Percentiles rank a stretch among this genome's conserved stretches.
These are phyloP conservation scores for Ectobius pallidus DNA, from an alignment of 2,888 invertebrate species.

Conservation along the genomic window DNA sequence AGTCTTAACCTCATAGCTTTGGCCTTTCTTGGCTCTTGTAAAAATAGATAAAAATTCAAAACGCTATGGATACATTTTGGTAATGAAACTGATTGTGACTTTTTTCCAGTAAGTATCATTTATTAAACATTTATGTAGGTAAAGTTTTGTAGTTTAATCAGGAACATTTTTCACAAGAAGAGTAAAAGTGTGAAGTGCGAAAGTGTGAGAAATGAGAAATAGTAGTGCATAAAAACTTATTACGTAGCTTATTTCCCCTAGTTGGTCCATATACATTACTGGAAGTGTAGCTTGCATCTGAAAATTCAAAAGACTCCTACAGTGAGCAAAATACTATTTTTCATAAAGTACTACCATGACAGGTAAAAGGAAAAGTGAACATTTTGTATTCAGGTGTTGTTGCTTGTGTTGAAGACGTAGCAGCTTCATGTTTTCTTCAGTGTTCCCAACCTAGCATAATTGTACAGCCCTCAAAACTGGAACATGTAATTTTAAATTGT, in stretches of 20 bases:
- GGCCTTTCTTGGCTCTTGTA: neutral
- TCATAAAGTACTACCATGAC: neutral
- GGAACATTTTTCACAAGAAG: neutral
- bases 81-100: neutral
- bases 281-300: neutral
- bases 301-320: too few relatives aligned
- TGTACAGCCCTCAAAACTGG: neutral
- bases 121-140: neutral
- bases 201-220: neutral
- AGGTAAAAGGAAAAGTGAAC: neutral
- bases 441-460: neutral
- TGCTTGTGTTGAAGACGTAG: neutral
- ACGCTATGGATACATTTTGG: too few relatives aligned
- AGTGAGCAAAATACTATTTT: too few relatives aligned
- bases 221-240: neutral
- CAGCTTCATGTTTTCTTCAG: neutral
- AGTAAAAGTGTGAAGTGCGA: neutral
- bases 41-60: neutral
- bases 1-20: neutral
- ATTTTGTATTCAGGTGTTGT: neutral
- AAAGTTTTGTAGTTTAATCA: neutral
- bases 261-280: neutral
- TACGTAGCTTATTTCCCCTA: neutral
- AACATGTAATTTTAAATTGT: neutral
- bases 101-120: neutral